Percentiles rank a stretch among this genome's conserved stretches.
Conservation (phyloP, 2,888 invertebrate species). For the Cerastis rubricosa region DNA sequence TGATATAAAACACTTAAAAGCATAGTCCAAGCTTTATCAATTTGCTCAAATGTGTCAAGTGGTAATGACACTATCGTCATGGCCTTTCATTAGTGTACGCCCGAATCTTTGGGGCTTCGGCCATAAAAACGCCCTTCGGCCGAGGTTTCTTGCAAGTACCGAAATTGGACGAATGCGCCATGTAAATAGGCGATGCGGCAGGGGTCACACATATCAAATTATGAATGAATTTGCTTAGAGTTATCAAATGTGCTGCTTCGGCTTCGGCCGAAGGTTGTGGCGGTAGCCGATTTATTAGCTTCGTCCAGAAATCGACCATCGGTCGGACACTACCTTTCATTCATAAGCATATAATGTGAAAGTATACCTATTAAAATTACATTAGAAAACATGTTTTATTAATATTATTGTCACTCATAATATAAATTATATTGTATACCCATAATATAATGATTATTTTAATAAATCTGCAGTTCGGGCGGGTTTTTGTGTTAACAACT, state of each 20-base stretch:
- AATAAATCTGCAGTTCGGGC: conserved; percentile 2
- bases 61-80: not conserved
- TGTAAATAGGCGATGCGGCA: too few species aligned
- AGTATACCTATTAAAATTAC: not conserved
- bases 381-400: not conserved
- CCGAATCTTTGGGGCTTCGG: not conserved
- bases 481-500: conserved; percentile 15
- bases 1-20: not conserved
- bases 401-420: too few species aligned
- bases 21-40: conserved; percentile 8
- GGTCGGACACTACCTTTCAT: not conserved
- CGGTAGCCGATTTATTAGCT: not conserved
- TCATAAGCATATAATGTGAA: not conserved
- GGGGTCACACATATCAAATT: too few species aligned
- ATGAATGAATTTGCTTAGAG: not conserved
- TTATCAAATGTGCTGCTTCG: not conserved
- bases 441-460: not conserved
- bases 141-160: not conserved
- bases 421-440: too few species aligned
- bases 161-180: not conserved
- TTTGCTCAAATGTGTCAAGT: conserved; percentile 22
- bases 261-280: not conserved
- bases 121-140: not conserved
- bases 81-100: not conserved
- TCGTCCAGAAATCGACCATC: not conserved